Evolutionary conservation across 2,797 vertebrate species (phyloP), one percentile per base, ranked within the genome.

Genomic region (Mus spretus): DNA sequence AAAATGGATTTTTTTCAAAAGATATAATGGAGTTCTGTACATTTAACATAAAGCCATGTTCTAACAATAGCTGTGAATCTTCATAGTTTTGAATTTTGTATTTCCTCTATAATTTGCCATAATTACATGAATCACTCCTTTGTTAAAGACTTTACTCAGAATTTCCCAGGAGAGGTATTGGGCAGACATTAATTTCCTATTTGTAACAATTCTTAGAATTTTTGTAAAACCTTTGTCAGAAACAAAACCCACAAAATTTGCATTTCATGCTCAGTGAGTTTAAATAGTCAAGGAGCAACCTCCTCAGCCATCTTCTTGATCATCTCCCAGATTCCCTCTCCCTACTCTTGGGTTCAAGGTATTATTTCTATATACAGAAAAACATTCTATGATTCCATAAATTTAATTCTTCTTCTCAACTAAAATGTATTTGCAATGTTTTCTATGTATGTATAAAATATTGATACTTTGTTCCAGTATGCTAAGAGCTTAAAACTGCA

Each of bases 191-290:
- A 75, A 90, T 97, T 97, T 97, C 97, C 92, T 92, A 57, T 61
- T 94, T 84, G 28, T 3, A 34, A 93, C 34, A 86, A 77, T 97
- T 97, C 97, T 91, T 92, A 91, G 97, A 97, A 97, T 94, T 96
- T 94, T 89, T 83, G 31, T 83, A 31, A 89, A 20, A 3, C 8
- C 61, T 84, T 78, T 91, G 61, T 26, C 83, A 89, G 77, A 90
- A 86, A n/a, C 74, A 6, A 97, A 97, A 61, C 93, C 94, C 97
- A 91, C 97, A 95, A 92, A 97, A 97, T 97, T 95, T 97, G 74
- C 94, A 95, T 97, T 90, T 95, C 87, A 37, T 94, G 37, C n/a
- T 82, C 44, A 31, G 26, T 80, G 7, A 34, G 47, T 96, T 97
- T 97, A 98, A 97, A 97, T 97, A 97, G 61, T 26, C 78, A 0